phyloP scores from a whole-genome alignment of 2,113 vertebrate genomes.

The Neodon shergylaensis region DNA sequence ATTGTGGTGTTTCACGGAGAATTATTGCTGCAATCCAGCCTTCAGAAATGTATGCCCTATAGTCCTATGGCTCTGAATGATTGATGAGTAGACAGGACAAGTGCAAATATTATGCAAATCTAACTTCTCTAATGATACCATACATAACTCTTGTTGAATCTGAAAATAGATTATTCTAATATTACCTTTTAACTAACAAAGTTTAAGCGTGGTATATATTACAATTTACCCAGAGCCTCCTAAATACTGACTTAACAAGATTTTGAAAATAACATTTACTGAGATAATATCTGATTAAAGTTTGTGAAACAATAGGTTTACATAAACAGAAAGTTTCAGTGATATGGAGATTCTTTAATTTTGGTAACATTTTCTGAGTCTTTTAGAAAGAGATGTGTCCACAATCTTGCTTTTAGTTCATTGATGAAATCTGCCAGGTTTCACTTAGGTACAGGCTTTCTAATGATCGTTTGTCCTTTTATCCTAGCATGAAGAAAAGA shows the following conservation, averaged over 20 bases:
- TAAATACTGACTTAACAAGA: background rate
- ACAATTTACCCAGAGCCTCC: background rate
- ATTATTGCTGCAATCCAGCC: background rate
- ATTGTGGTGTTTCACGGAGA: background rate
- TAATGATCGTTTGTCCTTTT: background rate
- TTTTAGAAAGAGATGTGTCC: background rate
- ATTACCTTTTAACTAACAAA: conserved; percentile 46
- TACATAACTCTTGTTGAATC: background rate
- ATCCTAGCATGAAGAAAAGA: background rate
- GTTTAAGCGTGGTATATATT: background rate
- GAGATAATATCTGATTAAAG: conserved; percentile 4
- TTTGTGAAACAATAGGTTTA: conserved; percentile 4
- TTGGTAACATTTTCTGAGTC: background rate
- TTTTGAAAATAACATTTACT: background rate
- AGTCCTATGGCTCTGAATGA: background rate
- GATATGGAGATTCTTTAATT: background rate
- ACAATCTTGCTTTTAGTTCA: conserved; percentile 13
- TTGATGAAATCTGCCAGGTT: conserved; percentile 27
- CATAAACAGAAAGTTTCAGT: background rate
- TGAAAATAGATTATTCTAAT: conserved; percentile 48
- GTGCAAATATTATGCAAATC: conserved; percentile 55
- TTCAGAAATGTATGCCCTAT: background rate
- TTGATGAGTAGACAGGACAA: background rate
- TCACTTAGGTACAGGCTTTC: background rate
- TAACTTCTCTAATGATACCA: background rate